Evolutionary conservation across 2,797 vertebrate genomes (phyloP), one percentile per base, ranked within the genome.

Genomic region (Pseudochirops cupreus): DNA sequence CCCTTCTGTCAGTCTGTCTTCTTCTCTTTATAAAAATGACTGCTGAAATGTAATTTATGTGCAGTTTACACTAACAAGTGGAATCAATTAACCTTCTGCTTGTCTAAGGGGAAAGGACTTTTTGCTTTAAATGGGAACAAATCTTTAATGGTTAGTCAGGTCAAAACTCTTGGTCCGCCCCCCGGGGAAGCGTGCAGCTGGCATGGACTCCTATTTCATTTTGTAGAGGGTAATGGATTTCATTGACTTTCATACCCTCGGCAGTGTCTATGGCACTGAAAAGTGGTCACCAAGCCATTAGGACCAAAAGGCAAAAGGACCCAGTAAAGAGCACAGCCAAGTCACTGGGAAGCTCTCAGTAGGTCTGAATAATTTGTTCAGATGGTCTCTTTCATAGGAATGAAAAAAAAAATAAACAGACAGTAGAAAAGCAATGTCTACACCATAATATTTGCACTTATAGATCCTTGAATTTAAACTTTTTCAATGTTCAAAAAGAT

Each of bases 1-100:
- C 58, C 82, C n/a, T 52, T 67, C 92, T 10, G 29, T 50, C 90
- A 55, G 31, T 56, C 31, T 89, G 31, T 92, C 95, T 28, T 54
- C 92, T 33, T 93, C 10, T 92, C 92, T 94, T 95, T 57, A 94
- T 24, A 94, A 67, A 52, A 94, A 94, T 26, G 91, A 94, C 28
- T 89, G 52, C 92, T 91, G 56, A 97, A 26, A 94, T 91, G 56
- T 90, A 93, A 93, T 95, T 97, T 58, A 90, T 52, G 91, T 16
- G 12, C 56, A 93, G 93, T 93, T 96, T 96, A 94, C 91, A 93
- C 57, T 96, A 54, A 62, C 67, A 94, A 90, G 92, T 67, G 58
- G 54, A 98, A 97, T 50, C 90, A 57, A 97, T 95, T 96, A 96
- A 94, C 55, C 53, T 90, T 97, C 16, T 31, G 24, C 56, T 94